A percentile compares a stretch with the other conserved stretches of the same genome.
Evolutionary conservation across 2,113 vertebrate genomes (phyloP).

Genomic region (Baryphthengus martii): DNA sequence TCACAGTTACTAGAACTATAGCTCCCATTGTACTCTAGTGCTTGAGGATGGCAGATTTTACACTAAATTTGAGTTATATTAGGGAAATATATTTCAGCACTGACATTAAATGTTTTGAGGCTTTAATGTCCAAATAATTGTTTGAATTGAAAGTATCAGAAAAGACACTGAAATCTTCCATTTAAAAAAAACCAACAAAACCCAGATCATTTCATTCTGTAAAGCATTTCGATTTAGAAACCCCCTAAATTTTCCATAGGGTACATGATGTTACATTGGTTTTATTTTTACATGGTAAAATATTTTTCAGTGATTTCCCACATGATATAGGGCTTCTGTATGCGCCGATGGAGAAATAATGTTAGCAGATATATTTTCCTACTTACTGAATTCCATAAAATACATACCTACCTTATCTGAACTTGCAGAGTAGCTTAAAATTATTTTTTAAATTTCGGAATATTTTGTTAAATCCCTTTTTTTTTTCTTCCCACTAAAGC

Average conservation of each 20-base stretch:
- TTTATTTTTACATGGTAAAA: not conserved
- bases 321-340: not conserved
- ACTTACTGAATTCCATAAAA: not conserved
- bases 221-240: not conserved
- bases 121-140: not conserved
- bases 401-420: not conserved
- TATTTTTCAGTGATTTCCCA: not conserved
- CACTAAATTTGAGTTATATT: not conserved
- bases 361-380: not conserved
- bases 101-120: not conserved
- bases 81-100: not conserved
- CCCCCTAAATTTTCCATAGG: fast-evolving
- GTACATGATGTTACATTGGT: not conserved
- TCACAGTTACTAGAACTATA: not conserved
- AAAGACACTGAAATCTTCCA: not conserved
- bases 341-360: not conserved
- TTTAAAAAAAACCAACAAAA: no score
- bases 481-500: not conserved
- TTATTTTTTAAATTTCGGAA: not conserved
- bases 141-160: not conserved
- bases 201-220: not conserved
- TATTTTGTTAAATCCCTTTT: not conserved
- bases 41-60: not conserved
- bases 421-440: not conserved
- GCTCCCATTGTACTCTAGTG: not conserved